Evolutionary conservation across 2,888 invertebrate genomes (phyloP).

Genomic region (Loripinus fragilis): DNA sequence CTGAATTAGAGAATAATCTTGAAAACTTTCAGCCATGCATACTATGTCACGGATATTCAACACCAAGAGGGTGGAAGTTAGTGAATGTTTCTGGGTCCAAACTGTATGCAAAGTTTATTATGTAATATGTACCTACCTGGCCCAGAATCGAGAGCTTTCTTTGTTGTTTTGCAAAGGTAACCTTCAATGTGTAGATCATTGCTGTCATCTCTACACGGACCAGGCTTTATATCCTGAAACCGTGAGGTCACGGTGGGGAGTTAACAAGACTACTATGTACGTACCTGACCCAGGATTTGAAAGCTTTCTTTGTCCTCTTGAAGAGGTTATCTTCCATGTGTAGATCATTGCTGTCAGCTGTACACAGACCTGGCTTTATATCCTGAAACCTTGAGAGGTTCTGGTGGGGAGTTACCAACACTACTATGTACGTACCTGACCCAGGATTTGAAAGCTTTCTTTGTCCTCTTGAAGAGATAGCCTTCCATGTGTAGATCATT

Average conservation of each 20-base stretch:
- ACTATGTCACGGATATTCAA: too few species aligned
- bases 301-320: conserved; percentile 97
- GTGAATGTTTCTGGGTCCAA: too few species aligned
- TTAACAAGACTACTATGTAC: too few species aligned
- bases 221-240: conserved; percentile 62
- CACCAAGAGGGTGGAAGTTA: too few species aligned
- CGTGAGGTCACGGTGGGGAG: too few species aligned
- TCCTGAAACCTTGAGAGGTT: too few species aligned
- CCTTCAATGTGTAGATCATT: conserved; percentile 91
- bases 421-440: conserved; percentile 86
- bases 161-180: conserved; percentile 97
- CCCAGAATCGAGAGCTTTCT: conserved; percentile 99
- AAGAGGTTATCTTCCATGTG: conserved; percentile 98
- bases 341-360: conserved; percentile 80
- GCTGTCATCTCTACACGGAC: conserved; percentile 46
- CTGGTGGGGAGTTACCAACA: too few species aligned
- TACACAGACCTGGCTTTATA: conserved; percentile 36
- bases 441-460: conserved; percentile 99
- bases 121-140: conserved; percentile 85
- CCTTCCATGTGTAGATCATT: conserved; percentile 91
- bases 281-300: conserved; percentile 96
- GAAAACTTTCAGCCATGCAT: too few species aligned
- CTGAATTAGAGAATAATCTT: too few species aligned
- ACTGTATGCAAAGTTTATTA: too few species aligned
- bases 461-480: conserved; percentile 97